These are phyloP conservation scores for Prionchulus punctatus DNA, from an alignment of 2,888 invertebrate genomes.

Conservation along the genomic window DNA sequence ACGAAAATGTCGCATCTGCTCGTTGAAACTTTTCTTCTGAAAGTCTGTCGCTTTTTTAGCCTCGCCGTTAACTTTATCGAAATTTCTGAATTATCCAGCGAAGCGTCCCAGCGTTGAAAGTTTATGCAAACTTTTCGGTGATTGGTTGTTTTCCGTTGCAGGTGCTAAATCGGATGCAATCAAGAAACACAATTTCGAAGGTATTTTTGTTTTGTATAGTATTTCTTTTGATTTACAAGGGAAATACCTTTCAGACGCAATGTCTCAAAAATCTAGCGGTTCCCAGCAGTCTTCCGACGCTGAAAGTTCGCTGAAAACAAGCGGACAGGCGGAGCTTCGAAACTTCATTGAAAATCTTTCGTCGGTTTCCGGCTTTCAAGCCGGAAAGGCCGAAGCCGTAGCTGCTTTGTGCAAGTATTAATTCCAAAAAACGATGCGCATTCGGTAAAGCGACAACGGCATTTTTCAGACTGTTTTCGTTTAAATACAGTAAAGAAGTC, in stretches of 20 bases:
- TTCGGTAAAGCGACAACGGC: background rate
- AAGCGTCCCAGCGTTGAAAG: background rate
- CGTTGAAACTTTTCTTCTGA: background rate
- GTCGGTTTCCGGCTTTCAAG: slow-evolving; percentile 27
- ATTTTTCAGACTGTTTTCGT: background rate
- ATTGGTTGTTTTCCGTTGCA: background rate
- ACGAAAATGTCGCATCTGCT: background rate
- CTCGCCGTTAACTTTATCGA: background rate
- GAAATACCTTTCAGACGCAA: too few species aligned
- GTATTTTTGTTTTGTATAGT: too few species aligned
- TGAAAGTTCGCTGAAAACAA: background rate
- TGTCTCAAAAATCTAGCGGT: slow-evolving; percentile 5
- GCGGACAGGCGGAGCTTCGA: background rate
- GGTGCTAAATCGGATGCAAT: background rate
- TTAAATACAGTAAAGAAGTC: too few species aligned
- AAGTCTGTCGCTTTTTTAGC: background rate
- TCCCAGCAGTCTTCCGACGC: background rate
- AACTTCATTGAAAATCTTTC: background rate
- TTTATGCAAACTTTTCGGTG: background rate
- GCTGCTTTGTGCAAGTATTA: slow-evolving; percentile 59
- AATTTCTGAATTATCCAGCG: background rate
- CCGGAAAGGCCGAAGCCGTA: slow-evolving; percentile 77
- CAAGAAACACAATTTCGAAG: too few species aligned
- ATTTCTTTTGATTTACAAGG: too few species aligned
- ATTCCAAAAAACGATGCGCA: background rate